Evolutionary conservation across 2,797 vertebrate species (phyloP).

Genomic region (Manis javanica): DNA sequence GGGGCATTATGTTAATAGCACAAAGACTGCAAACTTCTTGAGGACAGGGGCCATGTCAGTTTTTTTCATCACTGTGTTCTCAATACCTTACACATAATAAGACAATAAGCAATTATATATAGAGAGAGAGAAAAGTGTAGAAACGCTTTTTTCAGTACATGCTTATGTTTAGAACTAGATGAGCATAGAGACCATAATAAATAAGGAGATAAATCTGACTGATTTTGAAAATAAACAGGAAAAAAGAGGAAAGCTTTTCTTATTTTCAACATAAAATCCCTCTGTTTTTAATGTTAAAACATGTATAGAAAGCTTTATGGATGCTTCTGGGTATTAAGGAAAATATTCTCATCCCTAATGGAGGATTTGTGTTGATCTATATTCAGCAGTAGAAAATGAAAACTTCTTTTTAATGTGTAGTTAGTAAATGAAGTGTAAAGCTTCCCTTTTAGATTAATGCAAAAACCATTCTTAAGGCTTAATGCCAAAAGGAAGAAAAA

Average conservation of each 20-base stretch:
- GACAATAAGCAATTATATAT: neutral
- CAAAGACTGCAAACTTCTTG: neutral
- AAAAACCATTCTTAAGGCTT: slow-evolving; percentile 67
- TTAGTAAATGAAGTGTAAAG: slow-evolving; percentile 77
- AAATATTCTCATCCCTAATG: slow-evolving; percentile 35
- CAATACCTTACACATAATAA: neutral
- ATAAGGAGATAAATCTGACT: neutral
- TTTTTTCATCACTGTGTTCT: neutral
- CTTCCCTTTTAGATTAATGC: slow-evolving; percentile 59
- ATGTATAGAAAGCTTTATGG: slow-evolving; percentile 43
- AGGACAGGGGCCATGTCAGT: neutral
- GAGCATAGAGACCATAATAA: slow-evolving; percentile 35
- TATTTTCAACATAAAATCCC: slow-evolving; percentile 57
- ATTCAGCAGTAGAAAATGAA: slow-evolving; percentile 68
- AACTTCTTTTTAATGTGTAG: slow-evolving; percentile 72
- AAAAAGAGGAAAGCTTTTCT: neutral
- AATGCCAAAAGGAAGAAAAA: slow-evolving; percentile 68
- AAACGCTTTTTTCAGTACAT: neutral
- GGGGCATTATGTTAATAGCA: neutral
- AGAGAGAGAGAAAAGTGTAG: neutral
- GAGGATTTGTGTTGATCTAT: slow-evolving; percentile 62
- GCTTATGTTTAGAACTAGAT: neutral
- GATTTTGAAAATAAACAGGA: slow-evolving; percentile 58
- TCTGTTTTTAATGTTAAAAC: slow-evolving; percentile 39
- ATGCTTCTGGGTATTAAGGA: slow-evolving; percentile 53